phyloP scores from a whole-genome alignment of 1,140 invertebrate genomes.

The Lordiphosa clarofinis region DNA sequence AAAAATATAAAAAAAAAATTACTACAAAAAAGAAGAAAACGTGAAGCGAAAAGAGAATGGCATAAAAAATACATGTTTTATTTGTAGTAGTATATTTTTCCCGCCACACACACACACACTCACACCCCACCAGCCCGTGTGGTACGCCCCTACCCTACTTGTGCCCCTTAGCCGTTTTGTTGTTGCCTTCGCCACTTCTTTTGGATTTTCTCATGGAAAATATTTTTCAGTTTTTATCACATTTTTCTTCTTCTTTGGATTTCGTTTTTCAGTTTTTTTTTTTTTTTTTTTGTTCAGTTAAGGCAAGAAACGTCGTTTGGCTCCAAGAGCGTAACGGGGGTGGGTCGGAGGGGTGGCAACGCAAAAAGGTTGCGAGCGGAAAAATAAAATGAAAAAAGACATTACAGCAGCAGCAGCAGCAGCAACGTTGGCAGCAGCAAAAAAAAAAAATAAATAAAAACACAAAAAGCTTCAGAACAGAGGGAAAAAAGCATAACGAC shows the following conservation, averaged over 20 bases:
- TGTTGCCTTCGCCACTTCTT: constrained; percentile 57
- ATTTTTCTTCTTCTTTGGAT: constrained; percentile 41
- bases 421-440: constrained; percentile 15
- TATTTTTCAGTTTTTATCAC: constrained; percentile 69
- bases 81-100: constrained; percentile 71
- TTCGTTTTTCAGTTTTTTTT: constrained; percentile 20
- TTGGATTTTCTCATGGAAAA: constrained; percentile 77
- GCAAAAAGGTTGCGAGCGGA: constrained; percentile 74
- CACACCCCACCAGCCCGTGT: neutral
- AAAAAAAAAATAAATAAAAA: constrained; percentile 59
- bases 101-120: constrained; percentile 41
- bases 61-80: constrained; percentile 77
- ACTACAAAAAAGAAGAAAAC: constrained; percentile 7
- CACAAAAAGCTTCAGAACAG: constrained; percentile 67
- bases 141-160: neutral
- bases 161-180: constrained; percentile 5
- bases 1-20: constrained; percentile 26
- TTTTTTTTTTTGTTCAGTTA: constrained; percentile 13
- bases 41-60: constrained; percentile 33
- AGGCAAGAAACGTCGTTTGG: constrained; percentile 20
- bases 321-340: constrained; percentile 18
- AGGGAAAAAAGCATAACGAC: constrained; percentile 71
- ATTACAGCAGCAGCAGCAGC: constrained; percentile 55
- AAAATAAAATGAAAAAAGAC: constrained; percentile 73
- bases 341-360: neutral